Conservation (phyloP, 2,797 vertebrate species). For the Molossus alvarezi region DNA sequence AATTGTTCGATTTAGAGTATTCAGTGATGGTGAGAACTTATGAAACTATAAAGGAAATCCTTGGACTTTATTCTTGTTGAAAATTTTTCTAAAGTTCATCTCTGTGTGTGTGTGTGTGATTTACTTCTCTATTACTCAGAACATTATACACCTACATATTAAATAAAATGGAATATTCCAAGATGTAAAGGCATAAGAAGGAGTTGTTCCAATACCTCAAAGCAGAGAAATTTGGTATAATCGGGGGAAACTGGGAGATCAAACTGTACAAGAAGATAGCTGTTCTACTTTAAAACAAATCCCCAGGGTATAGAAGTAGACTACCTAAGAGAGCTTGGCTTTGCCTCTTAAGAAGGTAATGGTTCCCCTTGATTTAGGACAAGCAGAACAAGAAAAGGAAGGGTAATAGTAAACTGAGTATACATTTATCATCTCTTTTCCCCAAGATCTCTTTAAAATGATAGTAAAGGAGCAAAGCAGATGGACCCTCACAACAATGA, state of each 20-base stretch:
- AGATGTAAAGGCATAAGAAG: constrained; percentile 44
- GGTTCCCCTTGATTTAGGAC: background rate
- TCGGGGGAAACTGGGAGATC: background rate
- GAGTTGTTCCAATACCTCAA: constrained; percentile 37
- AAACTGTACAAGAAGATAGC: background rate
- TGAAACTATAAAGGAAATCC: constrained; percentile 36
- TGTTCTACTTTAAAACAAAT: constrained; percentile 64
- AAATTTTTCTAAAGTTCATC: constrained; percentile 1
- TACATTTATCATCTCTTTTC: background rate
- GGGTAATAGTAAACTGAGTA: background rate
- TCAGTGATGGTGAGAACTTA: background rate
- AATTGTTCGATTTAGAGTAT: background rate
- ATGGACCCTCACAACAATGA: background rate
- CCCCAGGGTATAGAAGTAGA: background rate
- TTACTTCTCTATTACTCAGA: constrained; percentile 72
- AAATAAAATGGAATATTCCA: constrained; percentile 59
- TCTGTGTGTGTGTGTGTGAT: constrained; percentile 52
- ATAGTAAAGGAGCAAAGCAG: background rate
- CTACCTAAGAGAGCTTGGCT: background rate
- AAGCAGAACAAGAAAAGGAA: constrained; percentile 33
- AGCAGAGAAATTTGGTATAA: constrained; percentile 15
- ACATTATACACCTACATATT: constrained; percentile 59
- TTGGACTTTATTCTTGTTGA: constrained; percentile 37
- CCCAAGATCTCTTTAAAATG: background rate
- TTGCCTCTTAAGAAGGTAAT: background rate